A percentile compares a stretch with the other conserved stretches of the same genome.
Conservation (phyloP, 2,113 vertebrate species). For the Calypte anna region DNA sequence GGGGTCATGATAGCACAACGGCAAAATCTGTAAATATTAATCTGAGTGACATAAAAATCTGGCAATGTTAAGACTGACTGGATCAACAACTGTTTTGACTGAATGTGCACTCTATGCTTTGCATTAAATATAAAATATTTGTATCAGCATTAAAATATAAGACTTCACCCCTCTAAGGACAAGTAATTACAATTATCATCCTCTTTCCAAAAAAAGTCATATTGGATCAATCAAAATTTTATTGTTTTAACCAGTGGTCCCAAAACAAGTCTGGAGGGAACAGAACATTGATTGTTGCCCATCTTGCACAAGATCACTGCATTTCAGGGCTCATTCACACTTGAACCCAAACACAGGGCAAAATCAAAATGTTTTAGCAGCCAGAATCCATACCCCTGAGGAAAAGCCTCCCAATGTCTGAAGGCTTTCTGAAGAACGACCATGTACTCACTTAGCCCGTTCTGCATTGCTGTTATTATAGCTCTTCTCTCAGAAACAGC, state of each 20-base stretch:
- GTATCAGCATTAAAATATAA: background rate
- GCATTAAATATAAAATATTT: no score
- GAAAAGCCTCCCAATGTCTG: background rate
- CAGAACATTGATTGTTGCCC: background rate
- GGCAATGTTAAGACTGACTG: background rate
- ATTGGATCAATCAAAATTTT: background rate
- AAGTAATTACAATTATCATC: background rate
- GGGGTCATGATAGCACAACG: background rate
- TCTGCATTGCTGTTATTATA: background rate
- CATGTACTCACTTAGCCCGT: background rate
- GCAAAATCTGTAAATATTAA: background rate
- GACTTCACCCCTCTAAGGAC: background rate
- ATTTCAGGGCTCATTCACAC: background rate
- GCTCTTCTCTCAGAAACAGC: background rate
- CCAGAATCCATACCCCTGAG: background rate
- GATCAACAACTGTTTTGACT: background rate
- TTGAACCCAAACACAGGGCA: background rate
- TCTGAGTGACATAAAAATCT: background rate
- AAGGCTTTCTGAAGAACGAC: background rate
- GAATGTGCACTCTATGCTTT: background rate
- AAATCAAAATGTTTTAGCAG: background rate
- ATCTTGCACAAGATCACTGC: background rate
- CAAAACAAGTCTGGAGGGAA: background rate
- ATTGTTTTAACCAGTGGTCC: background rate
- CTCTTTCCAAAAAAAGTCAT: conserved; percentile 4